Evolutionary conservation across 2,888 invertebrate species (phyloP).

Genomic region (Tethea ocularis): DNA sequence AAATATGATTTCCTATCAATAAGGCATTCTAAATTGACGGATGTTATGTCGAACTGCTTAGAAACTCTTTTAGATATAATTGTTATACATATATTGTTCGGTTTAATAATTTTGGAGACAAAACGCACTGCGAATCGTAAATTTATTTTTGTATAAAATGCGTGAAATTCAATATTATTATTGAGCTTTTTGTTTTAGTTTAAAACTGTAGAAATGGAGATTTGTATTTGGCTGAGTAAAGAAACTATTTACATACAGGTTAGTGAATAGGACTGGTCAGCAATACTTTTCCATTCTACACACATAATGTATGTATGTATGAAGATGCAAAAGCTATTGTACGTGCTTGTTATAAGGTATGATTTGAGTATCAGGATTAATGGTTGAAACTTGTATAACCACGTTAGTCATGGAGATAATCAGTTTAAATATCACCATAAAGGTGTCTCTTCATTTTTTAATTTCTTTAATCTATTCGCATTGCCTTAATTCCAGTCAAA

Average conservation of each 20-base stretch:
- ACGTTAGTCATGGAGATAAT: neutral
- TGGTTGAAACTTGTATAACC: neutral
- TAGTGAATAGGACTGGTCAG: neutral
- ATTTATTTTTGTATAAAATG: constrained; percentile 5
- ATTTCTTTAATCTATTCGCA: neutral
- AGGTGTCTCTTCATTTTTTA: neutral
- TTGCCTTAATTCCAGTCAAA: constrained; percentile 4
- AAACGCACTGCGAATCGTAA: constrained; percentile 1
- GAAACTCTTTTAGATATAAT: neutral
- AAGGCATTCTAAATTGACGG: neutral
- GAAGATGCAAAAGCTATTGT: neutral
- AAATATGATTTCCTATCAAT: neutral
- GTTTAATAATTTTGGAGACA: neutral
- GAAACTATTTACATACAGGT: no score
- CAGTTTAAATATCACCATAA: neutral
- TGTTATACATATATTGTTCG: constrained; percentile 2
- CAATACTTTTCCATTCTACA: neutral
- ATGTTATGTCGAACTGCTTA: neutral
- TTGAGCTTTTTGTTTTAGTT: neutral
- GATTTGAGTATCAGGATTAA: neutral
- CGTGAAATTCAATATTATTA: neutral
- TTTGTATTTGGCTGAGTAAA: neutral
- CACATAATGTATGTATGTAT: neutral
- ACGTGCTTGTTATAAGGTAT: neutral
- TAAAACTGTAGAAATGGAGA: neutral